Percentiles rank a stretch among this genome's conserved stretches.
phyloP scores from a whole-genome alignment of 2,113 vertebrate species.

The Poecilia latipinna region DNA sequence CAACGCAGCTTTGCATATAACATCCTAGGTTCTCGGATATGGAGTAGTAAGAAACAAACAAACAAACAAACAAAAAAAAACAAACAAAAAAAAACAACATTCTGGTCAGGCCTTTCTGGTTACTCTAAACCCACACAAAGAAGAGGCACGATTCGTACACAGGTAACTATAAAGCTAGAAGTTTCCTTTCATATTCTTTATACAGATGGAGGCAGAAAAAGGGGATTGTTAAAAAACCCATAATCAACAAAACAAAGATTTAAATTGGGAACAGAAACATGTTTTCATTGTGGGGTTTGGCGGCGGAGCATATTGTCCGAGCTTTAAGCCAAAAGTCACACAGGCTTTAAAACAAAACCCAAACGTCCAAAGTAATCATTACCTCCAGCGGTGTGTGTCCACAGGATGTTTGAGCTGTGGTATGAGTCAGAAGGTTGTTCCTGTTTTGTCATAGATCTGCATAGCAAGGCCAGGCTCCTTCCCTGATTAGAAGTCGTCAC shows the following conservation, averaged over 20 bases:
- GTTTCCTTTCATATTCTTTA: neutral
- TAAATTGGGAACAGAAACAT: slow-evolving; percentile 8
- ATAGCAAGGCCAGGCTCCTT: slow-evolving; percentile 22
- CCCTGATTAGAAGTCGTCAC: slow-evolving; percentile 12
- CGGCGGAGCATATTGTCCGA: slow-evolving; percentile 7
- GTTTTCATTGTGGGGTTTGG: slow-evolving; percentile 11
- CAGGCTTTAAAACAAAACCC: slow-evolving; percentile 28
- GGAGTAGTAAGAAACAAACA: neutral
- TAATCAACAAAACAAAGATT: neutral
- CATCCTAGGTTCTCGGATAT: slow-evolving; percentile 23
- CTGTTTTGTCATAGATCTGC: slow-evolving; percentile 30
- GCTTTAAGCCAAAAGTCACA: slow-evolving; percentile 14
- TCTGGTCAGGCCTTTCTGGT: slow-evolving; percentile 20
- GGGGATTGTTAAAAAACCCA: neutral
- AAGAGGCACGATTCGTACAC: slow-evolving; percentile 49
- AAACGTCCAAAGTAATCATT: slow-evolving; percentile 34
- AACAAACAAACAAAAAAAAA: no score
- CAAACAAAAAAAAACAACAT: slow-evolving; percentile 2
- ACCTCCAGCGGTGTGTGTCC: neutral
- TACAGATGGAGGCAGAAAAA: neutral
- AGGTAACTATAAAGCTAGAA: slow-evolving; percentile 1
- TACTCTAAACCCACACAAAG: slow-evolving; percentile 21
- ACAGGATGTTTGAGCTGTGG: slow-evolving; percentile 20
- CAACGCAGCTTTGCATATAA: slow-evolving; percentile 50
- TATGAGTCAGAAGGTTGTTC: slow-evolving; percentile 20